phyloP scores from a whole-genome alignment of 1,140 invertebrate genomes.

The Dinoponera quadriceps region DNA sequence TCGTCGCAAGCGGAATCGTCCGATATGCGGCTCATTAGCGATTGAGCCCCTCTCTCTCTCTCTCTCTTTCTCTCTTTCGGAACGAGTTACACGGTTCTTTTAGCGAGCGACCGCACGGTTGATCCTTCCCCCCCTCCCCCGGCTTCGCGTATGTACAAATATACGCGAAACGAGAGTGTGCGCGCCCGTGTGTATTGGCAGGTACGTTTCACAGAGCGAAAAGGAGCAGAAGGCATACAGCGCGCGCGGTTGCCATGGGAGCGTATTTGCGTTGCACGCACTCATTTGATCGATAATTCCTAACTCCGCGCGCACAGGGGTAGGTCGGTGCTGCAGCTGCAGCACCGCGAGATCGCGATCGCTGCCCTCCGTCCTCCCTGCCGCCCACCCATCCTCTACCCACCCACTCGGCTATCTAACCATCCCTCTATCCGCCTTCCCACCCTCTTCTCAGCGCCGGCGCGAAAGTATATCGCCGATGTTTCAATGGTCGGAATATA shows the following conservation, averaged over 20 bases:
- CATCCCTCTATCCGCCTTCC: background rate
- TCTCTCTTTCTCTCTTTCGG: too few relatives aligned
- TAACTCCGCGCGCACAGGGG: slow-evolving; percentile 43
- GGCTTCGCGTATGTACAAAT: slow-evolving; percentile 5
- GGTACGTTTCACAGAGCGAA: slow-evolving; percentile 2
- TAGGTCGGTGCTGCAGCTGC: slow-evolving; percentile 48
- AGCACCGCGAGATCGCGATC: slow-evolving; percentile 49
- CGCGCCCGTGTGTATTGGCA: slow-evolving; percentile 6
- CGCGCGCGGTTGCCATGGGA: slow-evolving; percentile 71
- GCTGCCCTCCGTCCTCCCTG: background rate
- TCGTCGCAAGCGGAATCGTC: too few relatives aligned
- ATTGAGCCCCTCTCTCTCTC: too few relatives aligned
- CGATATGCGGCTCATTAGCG: too few relatives aligned
- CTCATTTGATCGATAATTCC: slow-evolving; percentile 77
- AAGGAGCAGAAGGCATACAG: slow-evolving; percentile 30
- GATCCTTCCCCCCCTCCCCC: slow-evolving; percentile 6
- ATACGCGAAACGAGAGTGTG: slow-evolving; percentile 22
- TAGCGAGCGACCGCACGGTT: slow-evolving; percentile 1
- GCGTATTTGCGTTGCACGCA: slow-evolving; percentile 68
- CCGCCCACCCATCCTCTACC: background rate
- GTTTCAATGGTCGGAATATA: slow-evolving; percentile 32
- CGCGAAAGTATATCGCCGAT: slow-evolving; percentile 3
- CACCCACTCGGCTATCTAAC: background rate
- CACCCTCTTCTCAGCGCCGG: background rate
- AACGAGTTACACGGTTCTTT: slow-evolving; percentile 19